Evolutionary conservation across 1,140 invertebrate species (phyloP).

Genomic region (Sitobion miscanthi): DNA sequence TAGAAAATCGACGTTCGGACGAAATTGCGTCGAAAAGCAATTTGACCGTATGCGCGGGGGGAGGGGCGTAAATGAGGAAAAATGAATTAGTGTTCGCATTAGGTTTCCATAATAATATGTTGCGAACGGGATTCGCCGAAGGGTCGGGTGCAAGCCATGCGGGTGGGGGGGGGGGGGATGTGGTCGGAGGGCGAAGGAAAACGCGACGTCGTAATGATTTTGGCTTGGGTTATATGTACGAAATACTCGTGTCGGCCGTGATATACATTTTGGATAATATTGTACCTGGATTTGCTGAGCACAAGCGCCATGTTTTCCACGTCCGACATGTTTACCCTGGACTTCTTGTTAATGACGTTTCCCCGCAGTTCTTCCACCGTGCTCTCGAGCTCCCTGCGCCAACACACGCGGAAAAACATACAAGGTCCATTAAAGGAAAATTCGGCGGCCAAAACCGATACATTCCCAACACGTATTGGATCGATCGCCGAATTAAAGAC

Average conservation of each 20-base stretch:
- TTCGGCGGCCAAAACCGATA: not conserved
- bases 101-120: not conserved
- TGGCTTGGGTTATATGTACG: not conserved
- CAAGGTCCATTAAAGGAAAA: not conserved
- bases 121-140: not conserved
- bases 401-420: constrained; percentile 49
- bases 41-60: not conserved
- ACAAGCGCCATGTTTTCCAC: constrained; percentile 96
- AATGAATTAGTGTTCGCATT: not conserved
- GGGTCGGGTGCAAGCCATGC: not conserved
- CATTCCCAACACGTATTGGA: not conserved
- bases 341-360: constrained; percentile 93
- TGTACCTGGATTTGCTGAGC: constrained; percentile 80
- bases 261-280: constrained; percentile 43
- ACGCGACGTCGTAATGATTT: not conserved
- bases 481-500: not conserved
- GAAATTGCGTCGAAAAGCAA: not conserved
- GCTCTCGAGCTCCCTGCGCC: constrained; percentile 82
- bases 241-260: not conserved
- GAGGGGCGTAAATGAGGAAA: not conserved
- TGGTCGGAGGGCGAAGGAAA: not conserved
- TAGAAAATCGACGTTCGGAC: not conserved
- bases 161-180: too few relatives aligned
- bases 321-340: constrained; percentile 93
- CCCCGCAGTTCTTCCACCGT: constrained; percentile 93